Evolutionary conservation across 2,888 invertebrate species (phyloP).

Genomic region (Craniophora ligustri): DNA sequence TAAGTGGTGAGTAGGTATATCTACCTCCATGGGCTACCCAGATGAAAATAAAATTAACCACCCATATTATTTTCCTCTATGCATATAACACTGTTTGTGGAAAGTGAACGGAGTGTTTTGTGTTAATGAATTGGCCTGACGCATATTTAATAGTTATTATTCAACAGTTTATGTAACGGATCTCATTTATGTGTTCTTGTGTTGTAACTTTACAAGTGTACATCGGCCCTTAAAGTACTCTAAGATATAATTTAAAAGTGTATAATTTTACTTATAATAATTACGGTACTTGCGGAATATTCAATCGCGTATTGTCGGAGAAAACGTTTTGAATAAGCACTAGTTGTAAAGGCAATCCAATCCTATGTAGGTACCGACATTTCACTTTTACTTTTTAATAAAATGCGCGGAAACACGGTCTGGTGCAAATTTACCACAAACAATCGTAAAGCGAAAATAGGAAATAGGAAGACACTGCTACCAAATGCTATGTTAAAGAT

Average conservation of each 20-base stretch:
- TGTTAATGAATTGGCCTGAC: constrained; percentile 22
- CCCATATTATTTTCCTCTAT: background rate
- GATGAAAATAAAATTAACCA: background rate
- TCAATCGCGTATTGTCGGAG: background rate
- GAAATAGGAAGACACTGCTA: constrained; percentile 41
- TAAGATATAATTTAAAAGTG: constrained; percentile 5
- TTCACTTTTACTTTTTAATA: constrained; percentile 36
- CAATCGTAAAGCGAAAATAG: constrained; percentile 56
- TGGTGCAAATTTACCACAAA: constrained; percentile 53
- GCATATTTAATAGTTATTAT: constrained; percentile 37
- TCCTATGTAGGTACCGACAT: background rate
- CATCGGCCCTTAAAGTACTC: constrained; percentile 30
- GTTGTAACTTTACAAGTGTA: constrained; percentile 29
- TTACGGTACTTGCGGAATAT: constrained; percentile 7
- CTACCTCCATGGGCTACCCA: too few species aligned
- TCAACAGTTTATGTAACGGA: constrained; percentile 43
- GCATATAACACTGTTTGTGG: background rate
- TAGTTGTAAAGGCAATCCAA: background rate
- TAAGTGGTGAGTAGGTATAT: too few species aligned
- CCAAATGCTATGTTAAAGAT: constrained; percentile 11
- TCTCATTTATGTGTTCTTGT: constrained; percentile 13
- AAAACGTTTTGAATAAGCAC: constrained; percentile 10
- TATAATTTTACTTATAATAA: constrained; percentile 17
- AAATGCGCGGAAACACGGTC: constrained; percentile 8
- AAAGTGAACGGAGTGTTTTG: constrained; percentile 15